Evolutionary conservation across 2,113 vertebrate species (phyloP), one percentile per base, ranked within the genome.

Genomic region (Limanda limanda): DNA sequence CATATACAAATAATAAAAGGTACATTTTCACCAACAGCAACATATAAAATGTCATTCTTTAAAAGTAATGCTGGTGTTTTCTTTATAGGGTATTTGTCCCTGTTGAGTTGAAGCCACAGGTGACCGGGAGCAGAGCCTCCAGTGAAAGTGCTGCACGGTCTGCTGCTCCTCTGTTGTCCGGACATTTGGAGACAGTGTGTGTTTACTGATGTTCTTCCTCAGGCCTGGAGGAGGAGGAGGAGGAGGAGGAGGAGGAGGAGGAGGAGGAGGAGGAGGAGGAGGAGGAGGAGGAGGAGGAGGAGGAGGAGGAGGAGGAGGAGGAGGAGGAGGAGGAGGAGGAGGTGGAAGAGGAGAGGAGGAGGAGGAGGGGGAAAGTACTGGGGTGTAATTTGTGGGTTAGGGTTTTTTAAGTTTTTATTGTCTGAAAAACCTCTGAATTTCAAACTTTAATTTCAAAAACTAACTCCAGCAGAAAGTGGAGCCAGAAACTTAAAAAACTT

Each of bases 161-260:
- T 71, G 76, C 65, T 90, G 75, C 21, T 35, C 86, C 81, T 83
- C 92, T 91, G 83, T 86, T 91, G 83, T 86, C 84, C 77, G 71
- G 85, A 85, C 74, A 88, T 89, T 81, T 83, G 79, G 62, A 69
- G 83, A 78, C 73, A 42, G 40, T 3, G 12, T 84, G 86, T 81
- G 87, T 90, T 87, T 84, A 78, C 67, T 58, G 82, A 79, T 81
- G 84, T 76, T 62, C 59, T 73, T 81, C 85, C 27, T 67, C 67
- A 14, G 64, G 74, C 56, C 15, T 2, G 42, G 54, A 27, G 65
- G 61, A 55, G 57, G 67, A 14, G 31, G 6, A 8, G n/a, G 27
- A n/a, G 3, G 14, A 37, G 47, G 37, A 9, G 1, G 15, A 3
- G 18, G 24, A 14, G 45, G 13, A 45, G 42, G 54, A 25, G 65